phyloP scores from a whole-genome alignment of 2,888 invertebrate genomes.

The Parascotia fuliginaria region DNA sequence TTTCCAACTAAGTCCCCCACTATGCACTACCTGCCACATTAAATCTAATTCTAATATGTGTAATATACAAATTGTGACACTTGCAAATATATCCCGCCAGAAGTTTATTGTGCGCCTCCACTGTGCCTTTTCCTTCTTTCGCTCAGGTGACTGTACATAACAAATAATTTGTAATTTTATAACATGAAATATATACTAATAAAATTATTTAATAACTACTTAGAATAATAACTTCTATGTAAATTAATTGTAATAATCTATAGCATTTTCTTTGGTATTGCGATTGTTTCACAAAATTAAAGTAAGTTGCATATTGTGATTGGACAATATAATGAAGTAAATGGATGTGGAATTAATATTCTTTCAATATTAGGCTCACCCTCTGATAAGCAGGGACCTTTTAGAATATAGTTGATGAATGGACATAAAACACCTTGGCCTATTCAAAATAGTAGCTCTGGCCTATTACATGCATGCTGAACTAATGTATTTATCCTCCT shows the following conservation, averaged over 20 bases:
- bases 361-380: too few species aligned
- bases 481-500: too few species aligned
- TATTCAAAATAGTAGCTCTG: too few species aligned
- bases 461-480: too few species aligned
- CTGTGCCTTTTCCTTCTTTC: conserved; percentile 82
- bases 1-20: too few species aligned
- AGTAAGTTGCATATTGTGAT: not conserved
- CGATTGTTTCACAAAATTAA: conserved; percentile 25
- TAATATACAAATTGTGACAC: conserved; percentile 74
- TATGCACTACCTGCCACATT: too few species aligned
- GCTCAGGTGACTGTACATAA: conserved; percentile 79
- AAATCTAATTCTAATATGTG: conserved; percentile 26
- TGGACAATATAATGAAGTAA: too few species aligned
- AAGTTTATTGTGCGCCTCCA: conserved; percentile 85
- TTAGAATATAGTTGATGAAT: too few species aligned
- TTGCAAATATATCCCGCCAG: conserved; percentile 85
- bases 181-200: too few species aligned
- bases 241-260: conserved; percentile 6
- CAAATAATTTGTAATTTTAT: conserved; percentile 36
- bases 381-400: too few species aligned
- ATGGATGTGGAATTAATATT: too few species aligned
- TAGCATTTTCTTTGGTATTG: conserved; percentile 69
- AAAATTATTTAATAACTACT: not conserved
- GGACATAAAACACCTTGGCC: too few species aligned
- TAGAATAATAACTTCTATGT: not conserved